A percentile compares a stretch with the other conserved stretches of the same genome.
phyloP scores from a whole-genome alignment of 2,888 invertebrate genomes.

The Zelleria hepariella region DNA sequence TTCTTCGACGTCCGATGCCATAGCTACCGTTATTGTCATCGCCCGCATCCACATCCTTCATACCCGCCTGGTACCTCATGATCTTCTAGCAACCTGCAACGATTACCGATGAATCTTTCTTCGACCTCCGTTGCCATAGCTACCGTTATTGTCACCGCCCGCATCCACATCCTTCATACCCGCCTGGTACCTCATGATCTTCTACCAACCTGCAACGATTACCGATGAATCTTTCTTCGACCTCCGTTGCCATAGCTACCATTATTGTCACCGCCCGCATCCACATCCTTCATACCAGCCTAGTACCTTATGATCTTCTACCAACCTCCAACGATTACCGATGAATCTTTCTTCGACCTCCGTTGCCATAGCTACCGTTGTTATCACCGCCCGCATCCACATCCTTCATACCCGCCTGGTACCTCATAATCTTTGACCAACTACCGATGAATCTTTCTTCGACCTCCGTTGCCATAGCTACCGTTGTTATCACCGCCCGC shows the following conservation, averaged over 20 bases:
- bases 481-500: constrained; percentile 51
- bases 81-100: constrained; percentile 28
- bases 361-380: not conserved
- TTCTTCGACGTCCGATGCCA: not conserved
- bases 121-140: not conserved
- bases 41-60: constrained; percentile 40
- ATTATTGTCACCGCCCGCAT: constrained; percentile 50
- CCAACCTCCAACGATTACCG: too few species aligned
- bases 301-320: constrained; percentile 46
- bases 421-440: constrained; percentile 43
- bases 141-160: constrained; percentile 41
- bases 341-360: not conserved
- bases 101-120: not conserved
- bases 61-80: constrained; percentile 36
- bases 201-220: too few species aligned
- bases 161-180: constrained; percentile 37
- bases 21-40: constrained; percentile 49
- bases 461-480: not conserved
- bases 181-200: constrained; percentile 40
- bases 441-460: not conserved
- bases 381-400: constrained; percentile 51
- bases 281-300: constrained; percentile 32
- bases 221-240: not conserved
- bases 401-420: constrained; percentile 37
- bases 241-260: not conserved